Base-by-base conservation (phyloP, 2,797 vertebrate species). In the Centroberyx gerrardi region DNA sequence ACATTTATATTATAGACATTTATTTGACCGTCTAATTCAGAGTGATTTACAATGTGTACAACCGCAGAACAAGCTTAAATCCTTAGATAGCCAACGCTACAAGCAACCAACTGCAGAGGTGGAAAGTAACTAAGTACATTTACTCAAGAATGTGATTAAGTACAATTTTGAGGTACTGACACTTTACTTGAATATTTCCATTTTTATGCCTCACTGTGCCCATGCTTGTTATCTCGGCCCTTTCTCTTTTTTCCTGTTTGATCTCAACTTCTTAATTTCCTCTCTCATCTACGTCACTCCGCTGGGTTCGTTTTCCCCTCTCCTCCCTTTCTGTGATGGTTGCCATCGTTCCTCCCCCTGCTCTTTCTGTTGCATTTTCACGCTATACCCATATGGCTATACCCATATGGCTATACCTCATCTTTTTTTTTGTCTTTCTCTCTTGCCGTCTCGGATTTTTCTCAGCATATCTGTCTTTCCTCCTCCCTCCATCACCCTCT, bases 251-350 rank as follows among this genome's bases (percentile, higher is more conserved):
- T 82, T 81, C 76, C 78, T 72, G 67, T 88, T 90, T 92, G 86
- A 89, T 93, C 91, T 90, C 86, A 85, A 90, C 89, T 90, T 92
- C 90, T 91, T 92, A 85, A 92, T 94, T 93, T 92, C 91, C 85
- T 88, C 80, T 88, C 85, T 87, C 83, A 69, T 91, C 83, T 81
- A 77, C 66, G 79, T 89, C 87, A 80, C 79, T 74, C 48, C 1
- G 33, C 80, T 84, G 53, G 6, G 59, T 87, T 88, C 78, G 38
- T 1, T 62, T 78, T 78, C 27, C 27, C 13, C 38, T 61, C 68
- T 58, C 63, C n/a, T 0, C 70, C 82, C 62, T 71, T 56, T 56
- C 72, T 78, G 49, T 46, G 55, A 72, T 62, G 28, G 7, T 65
- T 8, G 17, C 68, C 74, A 61, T 49, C 52, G 22, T 73, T 62